Evolutionary conservation across 2,113 vertebrate genomes (phyloP), one percentile per base, ranked within the genome.

Genomic region (Sterrhoptilus dennistouni): DNA sequence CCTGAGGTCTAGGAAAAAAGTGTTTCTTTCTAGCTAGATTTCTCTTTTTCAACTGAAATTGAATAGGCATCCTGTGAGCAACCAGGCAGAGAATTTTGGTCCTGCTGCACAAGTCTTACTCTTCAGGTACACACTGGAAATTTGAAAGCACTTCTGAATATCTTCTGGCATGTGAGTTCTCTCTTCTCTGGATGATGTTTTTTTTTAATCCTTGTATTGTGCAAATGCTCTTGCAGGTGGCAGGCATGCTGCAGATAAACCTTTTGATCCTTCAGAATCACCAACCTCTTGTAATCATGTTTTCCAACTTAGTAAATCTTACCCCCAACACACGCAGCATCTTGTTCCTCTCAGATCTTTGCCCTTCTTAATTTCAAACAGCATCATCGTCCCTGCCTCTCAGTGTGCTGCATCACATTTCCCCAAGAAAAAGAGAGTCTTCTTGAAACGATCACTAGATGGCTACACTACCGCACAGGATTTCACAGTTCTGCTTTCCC

Each of bases 371-470:
- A 29, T 95, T 94, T 83, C 87, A 77, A 91, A 81, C 29, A 54
- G 44, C 60, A 71, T 52, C 33, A 12, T 44, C 4, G 9, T 70
- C 16, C 59, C 31, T 31, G 72, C 54, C 47, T 85, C 65, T 90
- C 92, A 36, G 6, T 12, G 60, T 49, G 56, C 64, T 0, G 11
- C 52, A 74, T 60, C 29, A 13, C 42, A 31, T 87, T 77, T 87
- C 49, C 33, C 33, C 47, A 44, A 28, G 54, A 79, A 84, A 70
- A 31, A 49, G n/a, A 28, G 28, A 83, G 23, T 70, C 81, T 95
- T 92, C 95, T 85, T 29, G 2, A 83, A 95, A 72, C 18, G 81
- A 81, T 93, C 97, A 92, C 97, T 96, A 97, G 97, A 94, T 97
- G 97, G 95, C 97, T 92, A 93, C 88, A 90, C 90, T 56, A 87